A percentile compares a stretch with the other conserved stretches of the same genome.
These are phyloP conservation scores for Tragopan temminckii DNA, from an alignment of 2,797 vertebrate species.

Conservation along the genomic window DNA sequence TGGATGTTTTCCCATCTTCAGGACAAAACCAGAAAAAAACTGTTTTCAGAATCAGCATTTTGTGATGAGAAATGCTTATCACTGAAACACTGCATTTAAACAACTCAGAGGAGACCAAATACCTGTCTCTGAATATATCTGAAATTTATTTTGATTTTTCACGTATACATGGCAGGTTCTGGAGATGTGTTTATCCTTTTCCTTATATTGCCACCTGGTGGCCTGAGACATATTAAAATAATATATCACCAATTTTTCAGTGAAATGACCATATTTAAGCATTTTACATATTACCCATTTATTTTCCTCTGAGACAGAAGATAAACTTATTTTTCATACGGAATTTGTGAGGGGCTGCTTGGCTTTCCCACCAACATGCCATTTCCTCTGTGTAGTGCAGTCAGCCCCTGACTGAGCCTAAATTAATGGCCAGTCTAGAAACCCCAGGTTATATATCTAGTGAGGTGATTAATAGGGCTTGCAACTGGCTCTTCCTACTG, in stretches of 20 bases:
- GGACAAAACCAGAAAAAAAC: background rate
- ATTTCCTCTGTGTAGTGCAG: accelerated
- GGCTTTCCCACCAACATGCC: background rate
- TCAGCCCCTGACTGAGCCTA: background rate
- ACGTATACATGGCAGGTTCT: background rate
- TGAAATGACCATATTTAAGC: background rate
- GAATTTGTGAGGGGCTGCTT: background rate
- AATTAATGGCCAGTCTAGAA: background rate
- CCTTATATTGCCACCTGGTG: slow-evolving; percentile 70
- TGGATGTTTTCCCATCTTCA: background rate
- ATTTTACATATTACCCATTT: background rate
- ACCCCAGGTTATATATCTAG: background rate
- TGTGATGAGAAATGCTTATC: background rate
- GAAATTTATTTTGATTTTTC: background rate
- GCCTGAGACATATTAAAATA: background rate
- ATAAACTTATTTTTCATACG: background rate
- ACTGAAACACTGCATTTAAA: background rate
- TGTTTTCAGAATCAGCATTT: background rate
- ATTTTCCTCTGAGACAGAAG: background rate
- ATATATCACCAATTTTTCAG: background rate
- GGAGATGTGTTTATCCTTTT: background rate
- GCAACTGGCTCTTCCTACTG: background rate
- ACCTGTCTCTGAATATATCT: background rate
- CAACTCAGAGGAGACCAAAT: background rate
- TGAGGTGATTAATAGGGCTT: background rate